phyloP scores from a whole-genome alignment of 2,888 invertebrate genomes.

The Molorchus minor region DNA sequence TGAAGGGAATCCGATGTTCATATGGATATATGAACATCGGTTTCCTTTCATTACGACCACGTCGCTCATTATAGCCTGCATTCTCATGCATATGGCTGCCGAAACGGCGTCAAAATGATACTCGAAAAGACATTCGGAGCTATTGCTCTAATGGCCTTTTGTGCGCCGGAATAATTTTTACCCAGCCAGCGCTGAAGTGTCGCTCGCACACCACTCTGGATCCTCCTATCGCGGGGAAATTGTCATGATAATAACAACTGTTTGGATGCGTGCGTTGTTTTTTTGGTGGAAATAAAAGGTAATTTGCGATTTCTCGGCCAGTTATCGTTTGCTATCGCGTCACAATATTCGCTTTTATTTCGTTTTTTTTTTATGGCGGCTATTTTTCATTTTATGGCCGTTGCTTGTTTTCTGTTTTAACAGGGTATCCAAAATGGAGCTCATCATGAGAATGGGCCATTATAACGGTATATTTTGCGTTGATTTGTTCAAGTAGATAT shows the following conservation, averaged over 20 bases:
- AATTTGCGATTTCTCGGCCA: conserved; percentile 2
- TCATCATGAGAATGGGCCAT: no score
- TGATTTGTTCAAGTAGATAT: no score
- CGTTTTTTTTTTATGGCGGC: no score
- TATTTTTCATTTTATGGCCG: no score
- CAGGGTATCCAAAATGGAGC: no score
- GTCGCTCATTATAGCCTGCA: conserved; percentile 45
- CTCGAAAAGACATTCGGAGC: conserved; percentile 28
- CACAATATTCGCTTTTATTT: no score
- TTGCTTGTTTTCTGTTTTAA: no score
- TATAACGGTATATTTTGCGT: no score
- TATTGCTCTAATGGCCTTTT: conserved; percentile 30
- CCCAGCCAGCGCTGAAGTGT: not conserved
- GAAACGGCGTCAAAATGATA: conserved; percentile 35
- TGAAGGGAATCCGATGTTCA: not conserved
- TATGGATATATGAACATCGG: conserved; percentile 27
- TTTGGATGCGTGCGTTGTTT: conserved; percentile 9
- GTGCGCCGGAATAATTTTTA: conserved; percentile 20
- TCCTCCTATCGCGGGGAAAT: not conserved
- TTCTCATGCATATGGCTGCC: conserved; percentile 25
- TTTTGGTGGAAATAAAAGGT: not conserved
- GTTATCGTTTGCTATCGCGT: no score
- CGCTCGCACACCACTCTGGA: conserved; percentile 24
- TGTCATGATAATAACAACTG: conserved; percentile 11
- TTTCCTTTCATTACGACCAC: conserved; percentile 51